These are phyloP conservation scores for Muntiacus muntjak DNA, from an alignment of 2,113 vertebrate genomes.

Conservation along the genomic window DNA sequence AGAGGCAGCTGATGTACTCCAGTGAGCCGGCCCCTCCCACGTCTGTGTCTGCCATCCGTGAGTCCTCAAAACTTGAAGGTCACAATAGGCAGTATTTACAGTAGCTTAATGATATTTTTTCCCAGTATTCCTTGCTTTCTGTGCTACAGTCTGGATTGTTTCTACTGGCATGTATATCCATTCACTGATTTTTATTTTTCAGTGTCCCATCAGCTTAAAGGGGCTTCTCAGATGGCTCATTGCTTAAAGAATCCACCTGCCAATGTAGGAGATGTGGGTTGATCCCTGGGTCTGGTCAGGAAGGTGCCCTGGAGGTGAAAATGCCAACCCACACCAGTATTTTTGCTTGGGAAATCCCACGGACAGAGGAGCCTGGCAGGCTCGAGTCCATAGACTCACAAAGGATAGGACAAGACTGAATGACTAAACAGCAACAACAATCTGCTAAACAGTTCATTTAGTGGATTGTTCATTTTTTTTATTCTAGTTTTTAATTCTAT, in stretches of 20 bases:
- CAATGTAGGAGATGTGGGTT: neutral
- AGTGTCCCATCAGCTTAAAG: neutral
- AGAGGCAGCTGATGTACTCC: constrained; percentile 69
- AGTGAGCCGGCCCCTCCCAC: constrained; percentile 66
- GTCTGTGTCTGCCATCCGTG: constrained; percentile 71
- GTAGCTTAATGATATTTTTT: constrained; percentile 73
- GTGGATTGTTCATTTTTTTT: neutral
- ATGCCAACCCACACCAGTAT: neutral
- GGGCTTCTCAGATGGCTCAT: neutral
- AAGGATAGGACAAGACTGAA: neutral
- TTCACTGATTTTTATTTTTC: neutral
- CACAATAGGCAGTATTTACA: constrained; percentile 90
- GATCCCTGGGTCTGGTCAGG: neutral
- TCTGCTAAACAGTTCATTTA: neutral
- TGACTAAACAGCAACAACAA: neutral
- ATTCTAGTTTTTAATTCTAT: neutral
- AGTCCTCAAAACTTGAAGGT: constrained; percentile 76
- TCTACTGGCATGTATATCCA: neutral
- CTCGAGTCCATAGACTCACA: neutral
- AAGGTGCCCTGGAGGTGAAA: neutral
- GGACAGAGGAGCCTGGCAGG: neutral
- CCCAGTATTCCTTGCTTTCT: neutral
- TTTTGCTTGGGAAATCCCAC: neutral
- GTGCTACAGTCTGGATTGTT: neutral
- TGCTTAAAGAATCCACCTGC: neutral